These are phyloP conservation scores for Mechanitis messenoides DNA, from an alignment of 2,888 invertebrate species.

Conservation along the genomic window DNA sequence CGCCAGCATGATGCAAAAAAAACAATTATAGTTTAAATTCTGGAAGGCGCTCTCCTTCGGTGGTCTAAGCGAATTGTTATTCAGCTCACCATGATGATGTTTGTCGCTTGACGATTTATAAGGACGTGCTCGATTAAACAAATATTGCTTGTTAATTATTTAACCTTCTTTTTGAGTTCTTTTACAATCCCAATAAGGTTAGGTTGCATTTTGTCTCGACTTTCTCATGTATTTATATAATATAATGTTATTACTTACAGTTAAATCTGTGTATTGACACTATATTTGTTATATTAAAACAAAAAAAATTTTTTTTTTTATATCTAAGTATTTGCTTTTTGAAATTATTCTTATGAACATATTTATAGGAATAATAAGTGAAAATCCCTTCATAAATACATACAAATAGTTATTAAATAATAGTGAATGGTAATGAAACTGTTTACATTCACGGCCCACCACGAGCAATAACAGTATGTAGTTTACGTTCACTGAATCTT, in stretches of 20 bases:
- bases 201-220: not conserved
- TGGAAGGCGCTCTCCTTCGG: conserved; percentile 30
- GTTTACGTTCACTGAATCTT: conserved; percentile 60
- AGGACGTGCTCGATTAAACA: conserved; percentile 37
- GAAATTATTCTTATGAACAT: too few species aligned
- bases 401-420: too few species aligned
- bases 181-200: not conserved
- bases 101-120: conserved; percentile 34
- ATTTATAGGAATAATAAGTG: too few species aligned
- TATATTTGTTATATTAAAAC: too few species aligned
- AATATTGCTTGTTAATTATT: conserved; percentile 38
- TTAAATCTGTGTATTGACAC: too few species aligned
- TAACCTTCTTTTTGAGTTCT: conserved; percentile 7
- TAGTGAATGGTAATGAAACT: conserved; percentile 33
- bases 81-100: conserved; percentile 32
- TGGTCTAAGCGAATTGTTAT: conserved; percentile 37
- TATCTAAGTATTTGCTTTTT: too few species aligned
- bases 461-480: conserved; percentile 47
- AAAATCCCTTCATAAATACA: too few species aligned
- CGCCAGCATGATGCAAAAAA: conserved; percentile 28
- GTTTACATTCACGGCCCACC: conserved; percentile 46
- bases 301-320: too few species aligned
- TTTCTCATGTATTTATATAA: too few species aligned
- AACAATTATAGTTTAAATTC: conserved; percentile 34
- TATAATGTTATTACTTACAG: too few species aligned